Evolutionary conservation across 2,113 vertebrate genomes (phyloP).

Genomic region (Taurulus bubalis): DNA sequence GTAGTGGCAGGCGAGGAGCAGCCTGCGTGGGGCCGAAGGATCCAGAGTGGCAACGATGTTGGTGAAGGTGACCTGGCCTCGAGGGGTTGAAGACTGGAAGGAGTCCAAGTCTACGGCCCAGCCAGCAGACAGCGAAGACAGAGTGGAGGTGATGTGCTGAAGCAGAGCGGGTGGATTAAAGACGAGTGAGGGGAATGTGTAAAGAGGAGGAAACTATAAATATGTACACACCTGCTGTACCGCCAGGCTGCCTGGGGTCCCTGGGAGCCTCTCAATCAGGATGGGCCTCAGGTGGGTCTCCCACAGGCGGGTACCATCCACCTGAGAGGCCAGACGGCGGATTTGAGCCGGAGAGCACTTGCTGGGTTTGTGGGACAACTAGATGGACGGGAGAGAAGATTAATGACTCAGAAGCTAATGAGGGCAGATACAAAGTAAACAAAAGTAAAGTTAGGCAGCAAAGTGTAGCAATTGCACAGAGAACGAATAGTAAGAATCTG

Average conservation of each 20-base stretch:
- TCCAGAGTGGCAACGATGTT: conserved; percentile 89
- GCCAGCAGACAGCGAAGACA: conserved; percentile 82
- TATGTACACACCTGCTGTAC: conserved; percentile 84
- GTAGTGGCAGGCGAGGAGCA: conserved; percentile 90
- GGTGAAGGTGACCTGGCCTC: conserved; percentile 85
- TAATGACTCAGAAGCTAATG: neutral
- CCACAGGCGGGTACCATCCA: conserved; percentile 87
- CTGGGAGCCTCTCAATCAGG: conserved; percentile 86
- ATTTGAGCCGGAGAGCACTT: conserved; percentile 82
- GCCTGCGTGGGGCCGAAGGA: conserved; percentile 81
- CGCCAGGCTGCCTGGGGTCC: conserved; percentile 83
- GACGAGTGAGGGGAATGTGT: neutral
- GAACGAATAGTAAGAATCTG: neutral
- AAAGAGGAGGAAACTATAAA: conserved; percentile 1
- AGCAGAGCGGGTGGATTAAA: conserved; percentile 37
- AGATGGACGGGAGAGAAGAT: conserved; percentile 7
- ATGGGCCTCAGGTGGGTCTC: conserved; percentile 85
- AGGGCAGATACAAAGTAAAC: neutral
- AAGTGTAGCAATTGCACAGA: neutral
- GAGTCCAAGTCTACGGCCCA: conserved; percentile 89
- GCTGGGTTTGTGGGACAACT: conserved; percentile 81
- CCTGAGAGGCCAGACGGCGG: conserved; percentile 80
- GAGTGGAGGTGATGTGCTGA: conserved; percentile 85
- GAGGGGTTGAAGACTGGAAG: conserved; percentile 86
- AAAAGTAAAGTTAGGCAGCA: neutral